A percentile compares a stretch with the other conserved stretches of the same genome.
Evolutionary conservation across 2,797 vertebrate genomes (phyloP).

Genomic region (Setipinna tenuifilis): DNA sequence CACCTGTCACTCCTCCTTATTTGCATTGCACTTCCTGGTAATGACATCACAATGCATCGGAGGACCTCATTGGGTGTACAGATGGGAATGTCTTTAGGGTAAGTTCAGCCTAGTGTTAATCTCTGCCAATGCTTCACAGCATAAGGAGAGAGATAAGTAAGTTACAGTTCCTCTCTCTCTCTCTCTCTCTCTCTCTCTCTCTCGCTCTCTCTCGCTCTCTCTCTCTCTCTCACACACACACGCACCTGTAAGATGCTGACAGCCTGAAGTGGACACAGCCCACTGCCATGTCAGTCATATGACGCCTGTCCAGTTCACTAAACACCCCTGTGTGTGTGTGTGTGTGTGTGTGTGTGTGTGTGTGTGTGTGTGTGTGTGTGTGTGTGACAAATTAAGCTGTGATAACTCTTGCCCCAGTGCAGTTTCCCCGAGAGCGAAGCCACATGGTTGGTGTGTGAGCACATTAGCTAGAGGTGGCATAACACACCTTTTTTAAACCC

Average conservation of each 20-base stretch:
- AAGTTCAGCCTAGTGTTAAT: too few species aligned
- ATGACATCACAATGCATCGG: too few species aligned
- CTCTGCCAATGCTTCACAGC: too few species aligned
- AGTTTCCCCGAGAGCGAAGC: not conserved
- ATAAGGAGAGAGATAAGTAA: too few species aligned
- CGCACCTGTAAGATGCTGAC: not conserved
- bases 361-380: not conserved
- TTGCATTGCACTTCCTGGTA: too few species aligned
- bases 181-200: too few species aligned
- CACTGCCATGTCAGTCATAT: conserved; percentile 7
- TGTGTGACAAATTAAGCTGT: not conserved
- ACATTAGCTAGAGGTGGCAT: not conserved
- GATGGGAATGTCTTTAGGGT: too few species aligned
- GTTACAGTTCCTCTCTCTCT: too few species aligned
- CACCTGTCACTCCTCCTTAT: too few species aligned
- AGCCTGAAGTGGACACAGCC: conserved; percentile 14
- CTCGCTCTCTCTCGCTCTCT: too few species aligned
- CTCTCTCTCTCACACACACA: not conserved
- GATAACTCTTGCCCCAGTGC: not conserved
- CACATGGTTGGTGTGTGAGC: not conserved
- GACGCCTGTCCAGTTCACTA: conserved; percentile 3
- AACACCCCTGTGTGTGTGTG: not conserved
- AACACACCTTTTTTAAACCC: not conserved
- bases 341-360: conserved; percentile 3
- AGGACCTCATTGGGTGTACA: too few species aligned